Evolutionary conservation across 92 coral and sea anemone species (phyloP).

Genomic region (Zoanthus sansibaricus): DNA sequence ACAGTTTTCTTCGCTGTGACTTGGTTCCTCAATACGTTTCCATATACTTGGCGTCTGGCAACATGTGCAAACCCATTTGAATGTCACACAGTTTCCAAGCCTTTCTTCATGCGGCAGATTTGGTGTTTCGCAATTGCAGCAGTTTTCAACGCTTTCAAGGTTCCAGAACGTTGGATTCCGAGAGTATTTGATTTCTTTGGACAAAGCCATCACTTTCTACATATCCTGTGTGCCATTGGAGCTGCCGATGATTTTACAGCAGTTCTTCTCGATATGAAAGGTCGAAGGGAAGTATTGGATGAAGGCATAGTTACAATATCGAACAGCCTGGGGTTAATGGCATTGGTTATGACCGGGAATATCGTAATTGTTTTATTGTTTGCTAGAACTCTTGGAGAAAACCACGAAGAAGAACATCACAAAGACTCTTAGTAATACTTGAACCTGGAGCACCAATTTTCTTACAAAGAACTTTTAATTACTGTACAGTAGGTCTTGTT

Average conservation of each 20-base stretch:
- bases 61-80: constrained; percentile 70
- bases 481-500: too few relatives aligned
- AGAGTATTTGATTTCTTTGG: constrained; percentile 88
- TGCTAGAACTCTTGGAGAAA: constrained; percentile 46
- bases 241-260: constrained; percentile 88
- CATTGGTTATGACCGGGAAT: constrained; percentile 60
- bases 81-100: constrained; percentile 79
- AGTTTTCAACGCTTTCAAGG: constrained; percentile 73
- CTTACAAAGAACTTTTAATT: too few relatives aligned
- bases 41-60: constrained; percentile 74
- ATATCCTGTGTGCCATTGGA: constrained; percentile 83
- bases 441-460: neutral
- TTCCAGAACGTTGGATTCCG: constrained; percentile 87
- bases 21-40: constrained; percentile 79
- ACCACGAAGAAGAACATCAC: constrained; percentile 42
- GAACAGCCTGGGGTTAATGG: constrained; percentile 69
- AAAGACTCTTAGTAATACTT: constrained; percentile 14
- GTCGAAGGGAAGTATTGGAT: constrained; percentile 59
- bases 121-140: constrained; percentile 85
- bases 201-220: constrained; percentile 96
- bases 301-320: constrained; percentile 66
- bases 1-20: constrained; percentile 80
- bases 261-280: constrained; percentile 77
- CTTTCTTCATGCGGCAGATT: constrained; percentile 82
- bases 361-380: constrained; percentile 65